These are phyloP conservation scores for Cossypha caffra DNA, from an alignment of 2,797 vertebrate genomes.

Conservation along the genomic window DNA sequence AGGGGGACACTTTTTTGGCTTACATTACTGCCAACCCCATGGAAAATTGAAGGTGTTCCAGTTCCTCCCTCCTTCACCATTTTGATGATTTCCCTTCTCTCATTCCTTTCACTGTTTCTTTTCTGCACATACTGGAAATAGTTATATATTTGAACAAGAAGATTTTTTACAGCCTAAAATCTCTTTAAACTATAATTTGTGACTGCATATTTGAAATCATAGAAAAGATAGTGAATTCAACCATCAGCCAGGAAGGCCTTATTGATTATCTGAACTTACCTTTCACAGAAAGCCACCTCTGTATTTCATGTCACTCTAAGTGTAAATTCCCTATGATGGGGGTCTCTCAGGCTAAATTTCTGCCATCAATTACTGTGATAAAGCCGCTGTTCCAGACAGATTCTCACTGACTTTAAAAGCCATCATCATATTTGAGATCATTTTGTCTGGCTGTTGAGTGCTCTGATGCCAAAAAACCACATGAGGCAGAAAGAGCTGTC, in stretches of 20 bases:
- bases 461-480: not conserved
- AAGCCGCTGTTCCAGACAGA: not conserved
- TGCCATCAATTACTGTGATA: not conserved
- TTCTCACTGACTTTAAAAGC: not conserved
- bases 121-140: not conserved
- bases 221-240: not conserved
- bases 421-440: not conserved
- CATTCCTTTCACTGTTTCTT: not conserved
- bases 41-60: not conserved
- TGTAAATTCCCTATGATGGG: not conserved
- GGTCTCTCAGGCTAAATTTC: not conserved
- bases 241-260: not conserved
- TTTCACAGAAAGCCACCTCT: not conserved
- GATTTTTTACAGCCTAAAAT: not conserved
- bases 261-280: not conserved
- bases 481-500: not conserved
- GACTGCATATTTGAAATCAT: not conserved
- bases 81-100: not conserved
- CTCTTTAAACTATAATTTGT: not conserved
- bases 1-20: not conserved
- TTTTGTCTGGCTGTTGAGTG: not conserved
- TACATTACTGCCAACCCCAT: accelerated
- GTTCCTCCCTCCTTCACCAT: not conserved
- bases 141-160: not conserved
- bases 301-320: not conserved